Conservation (phyloP, 2,113 vertebrate species). For the Chloropsis cyanopogon region DNA sequence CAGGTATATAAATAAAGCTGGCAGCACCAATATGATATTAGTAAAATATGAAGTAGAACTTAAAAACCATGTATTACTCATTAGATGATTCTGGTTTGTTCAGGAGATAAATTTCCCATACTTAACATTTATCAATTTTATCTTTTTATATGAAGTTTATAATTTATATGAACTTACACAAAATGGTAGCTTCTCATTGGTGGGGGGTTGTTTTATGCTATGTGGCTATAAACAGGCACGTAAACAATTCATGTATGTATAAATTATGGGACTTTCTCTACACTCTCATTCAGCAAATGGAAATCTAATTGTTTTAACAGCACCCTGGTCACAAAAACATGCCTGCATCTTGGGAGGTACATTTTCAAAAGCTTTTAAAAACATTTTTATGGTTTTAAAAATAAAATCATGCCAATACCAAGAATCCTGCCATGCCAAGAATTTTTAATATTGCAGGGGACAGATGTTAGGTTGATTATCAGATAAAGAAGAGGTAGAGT, state of each 20-base stretch:
- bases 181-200: not conserved
- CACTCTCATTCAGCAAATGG: not conserved
- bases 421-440: not conserved
- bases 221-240: not conserved
- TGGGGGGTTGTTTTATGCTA: not conserved
- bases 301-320: not conserved
- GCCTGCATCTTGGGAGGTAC: not conserved
- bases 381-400: not conserved
- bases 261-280: not conserved
- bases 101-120: not conserved
- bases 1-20: not conserved
- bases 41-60: not conserved
- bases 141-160: not conserved
- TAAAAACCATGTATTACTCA: not conserved
- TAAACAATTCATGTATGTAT: not conserved
- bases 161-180: not conserved
- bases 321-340: not conserved
- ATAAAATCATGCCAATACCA: not conserved
- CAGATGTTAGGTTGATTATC: not conserved
- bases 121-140: not conserved
- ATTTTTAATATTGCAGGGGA: not conserved
- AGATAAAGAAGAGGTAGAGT: slow-evolving; percentile 6
- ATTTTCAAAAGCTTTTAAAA: slow-evolving; percentile 20
- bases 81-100: not conserved
- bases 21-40: not conserved